phyloP scores from a whole-genome alignment of 2,888 invertebrate genomes.

The Proisotoma minuta region DNA sequence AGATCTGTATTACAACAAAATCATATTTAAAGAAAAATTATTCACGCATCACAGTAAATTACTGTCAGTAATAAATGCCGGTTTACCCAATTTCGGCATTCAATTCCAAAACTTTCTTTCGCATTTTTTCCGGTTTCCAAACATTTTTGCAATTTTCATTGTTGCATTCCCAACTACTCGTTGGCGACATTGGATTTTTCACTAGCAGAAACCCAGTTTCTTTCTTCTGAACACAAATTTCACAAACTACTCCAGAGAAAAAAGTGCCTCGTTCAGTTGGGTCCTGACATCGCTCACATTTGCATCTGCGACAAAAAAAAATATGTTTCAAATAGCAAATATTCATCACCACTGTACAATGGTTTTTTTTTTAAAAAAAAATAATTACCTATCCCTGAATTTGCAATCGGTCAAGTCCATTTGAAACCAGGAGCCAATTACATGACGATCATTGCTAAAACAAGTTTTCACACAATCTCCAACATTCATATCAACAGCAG shows the following conservation, averaged over 20 bases:
- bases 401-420: background rate
- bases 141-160: slow-evolving; percentile 11
- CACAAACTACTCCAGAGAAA: slow-evolving; percentile 27
- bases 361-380: background rate
- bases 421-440: slow-evolving; percentile 2
- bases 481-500: slow-evolving; percentile 5
- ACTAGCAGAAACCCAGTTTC: slow-evolving; percentile 20
- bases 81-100: slow-evolving; percentile 17
- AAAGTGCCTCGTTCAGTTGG: slow-evolving; percentile 24
- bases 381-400: background rate
- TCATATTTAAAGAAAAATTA: background rate
- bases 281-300: slow-evolving; percentile 21
- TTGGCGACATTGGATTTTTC: slow-evolving; percentile 11
- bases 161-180: slow-evolving; percentile 17
- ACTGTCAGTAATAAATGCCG: background rate
- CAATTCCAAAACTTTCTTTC: slow-evolving; percentile 10
- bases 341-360: too few species aligned
- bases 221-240: slow-evolving; percentile 4
- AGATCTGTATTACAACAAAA: background rate
- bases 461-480: slow-evolving; percentile 15
- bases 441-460: slow-evolving; percentile 11
- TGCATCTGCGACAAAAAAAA: slow-evolving; percentile 4
- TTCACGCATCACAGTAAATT: background rate
- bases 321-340: too few species aligned
- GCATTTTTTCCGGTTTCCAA: slow-evolving; percentile 2